Evolutionary conservation across 2,113 vertebrate species (phyloP), one percentile per base, ranked within the genome.

Genomic region (Festucalex cinctus): DNA sequence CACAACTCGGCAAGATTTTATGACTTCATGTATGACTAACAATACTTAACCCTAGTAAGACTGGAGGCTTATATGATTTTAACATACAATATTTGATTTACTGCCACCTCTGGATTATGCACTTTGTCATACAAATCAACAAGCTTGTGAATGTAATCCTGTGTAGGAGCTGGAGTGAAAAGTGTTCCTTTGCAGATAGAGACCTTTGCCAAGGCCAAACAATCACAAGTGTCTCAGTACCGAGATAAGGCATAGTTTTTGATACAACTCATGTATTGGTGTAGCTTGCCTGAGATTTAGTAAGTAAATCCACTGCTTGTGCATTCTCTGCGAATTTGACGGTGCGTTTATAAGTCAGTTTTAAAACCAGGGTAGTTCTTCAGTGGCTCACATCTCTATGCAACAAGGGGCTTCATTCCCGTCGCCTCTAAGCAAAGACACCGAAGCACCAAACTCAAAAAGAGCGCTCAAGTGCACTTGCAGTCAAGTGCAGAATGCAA

Each of bases 401-500:
- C 37, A 57, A 35, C 13, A 37, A 41, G 22, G 14, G 62, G 56
- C 16, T 12, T 72, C 41, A 66, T 63, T 35, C 41, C 48, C 69
- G 60, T 32, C 4, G 9, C 57, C 32, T n/a, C 19, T 43, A 62
- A 26, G 20, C n/a, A 43, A 49, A 24, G 53, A 79, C 75, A 72
- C 35, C 41, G 49, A 79, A 67, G 56, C 67, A 43, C 10, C 75
- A 72, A 77, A 62, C 68, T 70, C 60, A 73, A 65, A 36, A 44
- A 57, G 20, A 66, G 66, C 37, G 66, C 44, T 59, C 71, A 78
- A 81, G 77, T 81, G 69, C 72, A 73, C 82, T 82, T 61, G 80
- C 89, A 90, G 77, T 84, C 75, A 86, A 89, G 91, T 90, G 90
- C 86, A 77, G 89, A 89, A 90, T 75, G 84, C 90, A 92, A 93